Conservation (phyloP, 2,888 invertebrate species). For the Tetranychus piercei region DNA sequence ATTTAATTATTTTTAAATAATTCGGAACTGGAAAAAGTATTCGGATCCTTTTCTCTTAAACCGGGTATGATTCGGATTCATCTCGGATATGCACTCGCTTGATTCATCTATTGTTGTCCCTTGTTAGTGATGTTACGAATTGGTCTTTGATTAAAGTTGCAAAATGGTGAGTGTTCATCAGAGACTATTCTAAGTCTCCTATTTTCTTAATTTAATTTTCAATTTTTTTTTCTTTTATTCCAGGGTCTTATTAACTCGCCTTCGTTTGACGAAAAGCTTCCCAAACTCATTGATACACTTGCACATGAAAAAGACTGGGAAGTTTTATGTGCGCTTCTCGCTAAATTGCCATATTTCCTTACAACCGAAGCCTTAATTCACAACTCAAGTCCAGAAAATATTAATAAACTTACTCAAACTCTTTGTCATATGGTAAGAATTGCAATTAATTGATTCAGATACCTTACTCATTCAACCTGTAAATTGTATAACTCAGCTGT, state of each 20-base stretch:
- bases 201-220: background rate
- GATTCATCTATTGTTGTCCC: background rate
- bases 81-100: background rate
- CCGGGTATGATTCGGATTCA: background rate
- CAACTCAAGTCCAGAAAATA: background rate
- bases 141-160: background rate
- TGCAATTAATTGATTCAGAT: no score
- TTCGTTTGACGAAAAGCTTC: conserved; percentile 3
- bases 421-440: conserved; percentile 5
- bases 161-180: background rate
- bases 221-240: background rate
- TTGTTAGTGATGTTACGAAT: background rate
- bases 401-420: conserved; percentile 6
- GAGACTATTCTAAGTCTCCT: background rate
- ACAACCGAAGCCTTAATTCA: conserved; percentile 9
- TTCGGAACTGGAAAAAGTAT: background rate
- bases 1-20: background rate
- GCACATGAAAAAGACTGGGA: conserved; percentile 10
- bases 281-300: background rate
- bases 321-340: background rate
- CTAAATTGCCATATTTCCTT: conserved; percentile 8
- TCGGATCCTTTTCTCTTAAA: background rate
- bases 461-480: background rate
- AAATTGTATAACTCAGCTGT: background rate
- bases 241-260: background rate